Conservation (phyloP, 2,888 invertebrate genomes). For the Orchestes rusci region DNA sequence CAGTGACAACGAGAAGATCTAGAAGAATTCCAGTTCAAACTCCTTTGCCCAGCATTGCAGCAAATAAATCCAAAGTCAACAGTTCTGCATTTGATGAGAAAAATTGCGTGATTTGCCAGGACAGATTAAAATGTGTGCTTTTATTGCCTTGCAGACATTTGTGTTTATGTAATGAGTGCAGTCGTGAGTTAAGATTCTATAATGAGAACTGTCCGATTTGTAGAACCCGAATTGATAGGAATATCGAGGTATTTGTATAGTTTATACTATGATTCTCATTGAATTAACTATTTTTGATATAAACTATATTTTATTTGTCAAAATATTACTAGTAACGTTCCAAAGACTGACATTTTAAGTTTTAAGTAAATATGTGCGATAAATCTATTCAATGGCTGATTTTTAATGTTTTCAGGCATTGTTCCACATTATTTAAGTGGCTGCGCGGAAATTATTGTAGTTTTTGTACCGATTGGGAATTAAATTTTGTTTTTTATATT, state of each 20-base stretch:
- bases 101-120: slow-evolving; percentile 52
- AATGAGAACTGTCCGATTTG: slow-evolving; percentile 49
- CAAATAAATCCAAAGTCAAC: neutral
- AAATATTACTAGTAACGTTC: too few species aligned
- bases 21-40: slow-evolving; percentile 3
- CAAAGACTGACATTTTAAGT: too few species aligned
- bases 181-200: slow-evolving; percentile 45
- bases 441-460: too few species aligned
- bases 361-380: too few species aligned
- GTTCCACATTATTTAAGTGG: too few species aligned
- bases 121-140: slow-evolving; percentile 50
- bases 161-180: slow-evolving; percentile 50
- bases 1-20: too few species aligned
- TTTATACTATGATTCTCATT: slow-evolving; percentile 4
- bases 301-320: too few species aligned
- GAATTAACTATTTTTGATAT: too few species aligned
- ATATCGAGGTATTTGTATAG: slow-evolving; percentile 50
- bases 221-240: slow-evolving; percentile 49
- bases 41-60: neutral
- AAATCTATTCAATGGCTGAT: too few species aligned
- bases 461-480: too few species aligned
- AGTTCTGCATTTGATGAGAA: slow-evolving; percentile 35
- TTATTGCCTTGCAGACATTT: slow-evolving; percentile 52
- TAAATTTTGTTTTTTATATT: too few species aligned
- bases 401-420: too few species aligned